Percentiles rank a stretch among this genome's conserved stretches.
These are phyloP conservation scores for Phasianus colchicus DNA, from an alignment of 2,113 vertebrate species.

Conservation along the genomic window DNA sequence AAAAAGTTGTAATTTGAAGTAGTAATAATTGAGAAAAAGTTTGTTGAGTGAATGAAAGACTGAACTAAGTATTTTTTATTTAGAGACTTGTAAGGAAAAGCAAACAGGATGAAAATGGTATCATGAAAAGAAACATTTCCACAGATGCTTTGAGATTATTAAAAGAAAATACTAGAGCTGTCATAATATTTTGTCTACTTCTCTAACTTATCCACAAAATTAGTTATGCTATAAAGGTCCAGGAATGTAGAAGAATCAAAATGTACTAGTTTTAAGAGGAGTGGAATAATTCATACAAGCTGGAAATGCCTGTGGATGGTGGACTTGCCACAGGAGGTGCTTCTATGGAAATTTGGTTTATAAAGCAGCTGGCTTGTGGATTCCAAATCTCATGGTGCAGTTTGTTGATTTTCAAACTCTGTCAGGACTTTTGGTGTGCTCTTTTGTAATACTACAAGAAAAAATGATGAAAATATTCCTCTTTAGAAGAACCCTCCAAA, in stretches of 20 bases:
- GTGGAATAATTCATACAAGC: background rate
- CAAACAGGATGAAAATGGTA: background rate
- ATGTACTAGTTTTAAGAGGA: rapidly evolving
- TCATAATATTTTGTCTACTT: background rate
- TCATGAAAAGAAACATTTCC: background rate
- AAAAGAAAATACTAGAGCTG: background rate
- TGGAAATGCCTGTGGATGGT: background rate
- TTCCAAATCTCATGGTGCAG: background rate
- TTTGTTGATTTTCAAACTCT: background rate
- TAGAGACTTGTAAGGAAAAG: background rate
- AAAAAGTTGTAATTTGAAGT: background rate
- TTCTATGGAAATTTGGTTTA: background rate
- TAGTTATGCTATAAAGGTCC: background rate
- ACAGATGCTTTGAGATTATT: background rate
- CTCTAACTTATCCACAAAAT: background rate
- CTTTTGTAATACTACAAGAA: background rate
- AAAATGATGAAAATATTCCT: background rate
- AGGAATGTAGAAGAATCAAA: background rate
- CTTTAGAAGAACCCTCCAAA: background rate
- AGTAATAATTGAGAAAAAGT: background rate
- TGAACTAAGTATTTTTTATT: background rate
- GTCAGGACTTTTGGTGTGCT: background rate
- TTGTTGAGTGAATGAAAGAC: background rate
- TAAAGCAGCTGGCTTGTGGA: rapidly evolving
- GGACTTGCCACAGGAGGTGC: background rate